Evolutionary conservation across 2,113 vertebrate species (phyloP).

Genomic region (Tychaedon coryphoeus): DNA sequence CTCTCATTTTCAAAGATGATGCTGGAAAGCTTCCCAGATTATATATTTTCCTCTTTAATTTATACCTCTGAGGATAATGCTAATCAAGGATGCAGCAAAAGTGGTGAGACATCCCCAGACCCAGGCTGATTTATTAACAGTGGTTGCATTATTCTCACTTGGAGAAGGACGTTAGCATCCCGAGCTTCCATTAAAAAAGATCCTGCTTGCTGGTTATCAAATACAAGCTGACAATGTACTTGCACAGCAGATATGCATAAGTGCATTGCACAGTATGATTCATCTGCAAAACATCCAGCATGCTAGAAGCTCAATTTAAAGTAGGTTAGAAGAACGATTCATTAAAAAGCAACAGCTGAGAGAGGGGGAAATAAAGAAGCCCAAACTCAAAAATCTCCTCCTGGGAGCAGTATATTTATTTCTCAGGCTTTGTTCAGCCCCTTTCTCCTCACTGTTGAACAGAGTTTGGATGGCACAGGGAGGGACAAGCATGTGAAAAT

Average conservation of each 20-base stretch:
- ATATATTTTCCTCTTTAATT: conserved; percentile 55
- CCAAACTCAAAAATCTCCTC: neutral
- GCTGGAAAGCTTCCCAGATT: conserved; percentile 56
- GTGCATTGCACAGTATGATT: conserved; percentile 31
- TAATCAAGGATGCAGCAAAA: conserved; percentile 8
- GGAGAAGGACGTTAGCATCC: neutral
- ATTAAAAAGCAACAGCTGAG: conserved; percentile 5
- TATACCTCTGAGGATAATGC: conserved; percentile 46
- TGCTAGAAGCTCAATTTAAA: conserved; percentile 6
- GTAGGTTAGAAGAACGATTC: conserved; percentile 35
- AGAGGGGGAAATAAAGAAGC: neutral
- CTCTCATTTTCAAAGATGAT: conserved; percentile 41
- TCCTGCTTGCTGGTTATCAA: conserved; percentile 13
- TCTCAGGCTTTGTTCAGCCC: neutral
- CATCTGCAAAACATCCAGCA: conserved; percentile 47
- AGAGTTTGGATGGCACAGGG: neutral
- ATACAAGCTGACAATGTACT: conserved; percentile 34
- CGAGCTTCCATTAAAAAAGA: neutral
- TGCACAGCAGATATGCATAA: conserved; percentile 47
- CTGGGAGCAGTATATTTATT: neutral
- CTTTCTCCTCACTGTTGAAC: neutral
- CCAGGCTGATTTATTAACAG: conserved; percentile 26
- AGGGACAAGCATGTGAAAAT: neutral
- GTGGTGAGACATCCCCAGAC: neutral
- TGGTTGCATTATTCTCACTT: conserved; percentile 6